Evolutionary conservation across 2,797 vertebrate species (phyloP).

Genomic region (Peromyscus nudipes): DNA sequence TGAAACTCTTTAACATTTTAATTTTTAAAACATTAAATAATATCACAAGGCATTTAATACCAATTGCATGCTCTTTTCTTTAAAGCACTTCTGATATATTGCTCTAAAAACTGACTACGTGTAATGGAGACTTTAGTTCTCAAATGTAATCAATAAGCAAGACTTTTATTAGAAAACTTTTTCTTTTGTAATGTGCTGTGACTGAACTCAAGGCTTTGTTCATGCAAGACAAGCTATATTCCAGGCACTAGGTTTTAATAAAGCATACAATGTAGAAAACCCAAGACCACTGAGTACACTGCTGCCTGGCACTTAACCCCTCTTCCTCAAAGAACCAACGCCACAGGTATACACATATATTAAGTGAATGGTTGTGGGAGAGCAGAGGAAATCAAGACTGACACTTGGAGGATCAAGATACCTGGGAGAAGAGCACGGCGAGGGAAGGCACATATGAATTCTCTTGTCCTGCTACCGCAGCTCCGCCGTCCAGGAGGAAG

Average conservation of each 20-base stretch:
- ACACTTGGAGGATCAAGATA: background rate
- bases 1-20: constrained; percentile 25
- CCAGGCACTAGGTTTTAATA: background rate
- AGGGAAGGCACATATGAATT: background rate
- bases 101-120: background rate
- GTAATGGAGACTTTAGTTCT: constrained; percentile 50
- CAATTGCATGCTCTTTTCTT: constrained; percentile 33
- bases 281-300: background rate
- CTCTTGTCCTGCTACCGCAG: background rate
- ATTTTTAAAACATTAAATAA: constrained; percentile 54
- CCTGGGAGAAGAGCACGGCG: background rate
- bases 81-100: background rate
- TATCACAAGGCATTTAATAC: background rate
- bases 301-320: background rate
- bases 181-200: background rate
- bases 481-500: too few species aligned
- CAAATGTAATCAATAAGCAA: constrained; percentile 22
- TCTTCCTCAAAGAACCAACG: background rate
- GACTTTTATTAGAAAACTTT: background rate
- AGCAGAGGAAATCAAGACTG: background rate
- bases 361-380: background rate
- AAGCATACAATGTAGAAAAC: background rate
- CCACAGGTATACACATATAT: background rate
- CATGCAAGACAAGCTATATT: background rate
- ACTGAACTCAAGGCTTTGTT: background rate